phyloP scores from a whole-genome alignment of 53 echinoderm and acorn worm species.

The Arbacia lixula region DNA sequence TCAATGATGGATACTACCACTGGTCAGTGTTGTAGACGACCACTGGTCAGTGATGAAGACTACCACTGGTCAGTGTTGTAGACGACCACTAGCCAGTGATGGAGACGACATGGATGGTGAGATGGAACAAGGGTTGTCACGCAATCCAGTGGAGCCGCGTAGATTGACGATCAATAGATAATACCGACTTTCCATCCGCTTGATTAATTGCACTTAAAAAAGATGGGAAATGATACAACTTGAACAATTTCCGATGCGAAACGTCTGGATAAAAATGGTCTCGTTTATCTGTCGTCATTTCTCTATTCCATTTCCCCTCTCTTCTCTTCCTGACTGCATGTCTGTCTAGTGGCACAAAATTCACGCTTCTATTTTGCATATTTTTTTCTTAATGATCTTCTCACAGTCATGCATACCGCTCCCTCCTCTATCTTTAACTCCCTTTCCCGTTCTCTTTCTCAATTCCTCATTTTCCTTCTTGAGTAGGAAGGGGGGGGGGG shows the following conservation, averaged over 20 bases:
- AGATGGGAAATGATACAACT: constrained; percentile 9
- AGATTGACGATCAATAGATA: constrained; percentile 40
- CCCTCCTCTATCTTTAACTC: background rate
- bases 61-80: too few species aligned
- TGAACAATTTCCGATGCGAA: constrained; percentile 29
- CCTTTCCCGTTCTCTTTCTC: background rate
- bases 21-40: too few species aligned
- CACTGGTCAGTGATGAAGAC: too few species aligned
- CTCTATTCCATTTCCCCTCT: background rate
- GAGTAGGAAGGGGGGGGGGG: too few species aligned
- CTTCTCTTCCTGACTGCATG: background rate
- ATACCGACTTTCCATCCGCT: constrained; percentile 31
- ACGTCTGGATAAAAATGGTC: background rate
- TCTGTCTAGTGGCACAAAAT: too few species aligned
- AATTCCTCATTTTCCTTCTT: background rate
- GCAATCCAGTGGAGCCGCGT: too few species aligned
- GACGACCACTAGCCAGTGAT: too few species aligned
- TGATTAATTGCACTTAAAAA: constrained; percentile 34
- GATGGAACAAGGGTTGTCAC: too few species aligned
- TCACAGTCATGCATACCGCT: background rate
- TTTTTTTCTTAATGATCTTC: background rate
- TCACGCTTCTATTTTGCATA: background rate
- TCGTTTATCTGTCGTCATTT: background rate
- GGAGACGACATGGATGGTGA: too few species aligned
- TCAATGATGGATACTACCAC: too few species aligned